Evolutionary conservation across 2,888 invertebrate species (phyloP).

Genomic region (Scaptodrosophila latifasciaeformis): DNA sequence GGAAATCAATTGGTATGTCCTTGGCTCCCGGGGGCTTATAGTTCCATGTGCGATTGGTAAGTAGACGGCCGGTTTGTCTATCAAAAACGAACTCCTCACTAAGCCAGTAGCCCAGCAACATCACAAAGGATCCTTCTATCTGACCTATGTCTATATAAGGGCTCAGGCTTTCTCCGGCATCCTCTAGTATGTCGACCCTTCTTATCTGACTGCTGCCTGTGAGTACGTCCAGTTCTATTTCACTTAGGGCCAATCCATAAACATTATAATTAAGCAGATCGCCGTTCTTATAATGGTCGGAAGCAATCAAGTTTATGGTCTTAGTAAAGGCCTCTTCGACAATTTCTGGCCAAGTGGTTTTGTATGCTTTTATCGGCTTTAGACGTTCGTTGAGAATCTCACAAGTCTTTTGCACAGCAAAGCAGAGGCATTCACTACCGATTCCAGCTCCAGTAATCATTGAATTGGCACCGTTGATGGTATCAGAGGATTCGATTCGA

Average conservation of each 20-base stretch:
- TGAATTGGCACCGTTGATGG: slow-evolving; percentile 81
- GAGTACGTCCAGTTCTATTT: slow-evolving; percentile 86
- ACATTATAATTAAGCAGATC: slow-evolving; percentile 79
- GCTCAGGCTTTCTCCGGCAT: slow-evolving; percentile 83
- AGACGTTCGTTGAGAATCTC: slow-evolving; percentile 79
- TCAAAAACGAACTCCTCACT: slow-evolving; percentile 83
- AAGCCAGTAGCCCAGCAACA: slow-evolving; percentile 86
- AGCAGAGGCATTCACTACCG: slow-evolving; percentile 82
- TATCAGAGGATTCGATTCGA: slow-evolving; percentile 81
- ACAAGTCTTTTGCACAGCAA: slow-evolving; percentile 80
- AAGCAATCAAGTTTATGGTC: slow-evolving; percentile 79
- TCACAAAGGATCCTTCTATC: slow-evolving; percentile 86
- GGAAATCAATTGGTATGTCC: slow-evolving; percentile 86
- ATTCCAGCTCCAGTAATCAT: slow-evolving; percentile 82
- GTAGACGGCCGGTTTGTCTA: slow-evolving; percentile 79
- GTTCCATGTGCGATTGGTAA: slow-evolving; percentile 88
- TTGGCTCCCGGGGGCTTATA: slow-evolving; percentile 86
- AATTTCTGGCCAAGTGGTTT: slow-evolving; percentile 79
- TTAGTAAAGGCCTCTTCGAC: slow-evolving; percentile 76
- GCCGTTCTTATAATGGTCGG: slow-evolving; percentile 77
- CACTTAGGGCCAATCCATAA: slow-evolving; percentile 80
- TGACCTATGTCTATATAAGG: slow-evolving; percentile 85
- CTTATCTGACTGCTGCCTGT: slow-evolving; percentile 83
- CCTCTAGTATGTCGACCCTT: slow-evolving; percentile 84
- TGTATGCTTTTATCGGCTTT: slow-evolving; percentile 78